A percentile compares a stretch with the other conserved stretches of the same genome.
Conservation (phyloP, 1,140 invertebrate genomes). For the Ips typographus region DNA sequence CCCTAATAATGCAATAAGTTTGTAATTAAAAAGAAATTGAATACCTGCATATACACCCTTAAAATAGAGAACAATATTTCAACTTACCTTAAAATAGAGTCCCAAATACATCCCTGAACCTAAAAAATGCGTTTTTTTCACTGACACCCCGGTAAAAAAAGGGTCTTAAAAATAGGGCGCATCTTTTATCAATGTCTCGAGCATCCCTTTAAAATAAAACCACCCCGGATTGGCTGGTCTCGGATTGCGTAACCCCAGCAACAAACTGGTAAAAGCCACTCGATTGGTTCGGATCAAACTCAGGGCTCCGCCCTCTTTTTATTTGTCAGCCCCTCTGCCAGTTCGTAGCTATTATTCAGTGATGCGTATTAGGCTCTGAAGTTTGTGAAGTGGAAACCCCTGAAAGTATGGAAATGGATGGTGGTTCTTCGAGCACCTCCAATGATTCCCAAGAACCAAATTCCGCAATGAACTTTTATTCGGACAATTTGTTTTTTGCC, state of each 20-base stretch:
- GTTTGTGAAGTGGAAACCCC: not conserved
- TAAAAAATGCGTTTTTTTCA: too few relatives aligned
- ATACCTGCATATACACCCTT: too few relatives aligned
- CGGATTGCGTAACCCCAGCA: conserved; percentile 12
- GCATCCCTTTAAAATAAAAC: not conserved
- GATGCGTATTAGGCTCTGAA: not conserved
- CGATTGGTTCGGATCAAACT: conserved; percentile 24
- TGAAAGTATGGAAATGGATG: conserved; percentile 45
- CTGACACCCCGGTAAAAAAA: not conserved
- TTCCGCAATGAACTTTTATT: conserved; percentile 46
- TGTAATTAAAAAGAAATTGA: too few relatives aligned
- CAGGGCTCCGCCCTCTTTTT: conserved; percentile 20
- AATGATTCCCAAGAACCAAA: conserved; percentile 45
- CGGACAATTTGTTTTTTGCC: conserved; percentile 45
- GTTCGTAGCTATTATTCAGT: not conserved
- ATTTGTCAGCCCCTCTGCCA: not conserved
- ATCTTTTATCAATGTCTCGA: conserved; percentile 10
- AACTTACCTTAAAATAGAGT: too few relatives aligned
- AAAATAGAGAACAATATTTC: too few relatives aligned
- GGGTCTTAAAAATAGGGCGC: conserved; percentile 2
- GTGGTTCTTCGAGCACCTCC: conserved; percentile 44
- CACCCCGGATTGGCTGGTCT: not conserved
- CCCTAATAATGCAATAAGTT: too few relatives aligned
- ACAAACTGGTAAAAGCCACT: not conserved
- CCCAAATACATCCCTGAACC: too few relatives aligned